These are phyloP conservation scores for Macroramphosus scolopax DNA, from an alignment of 2,797 vertebrate genomes.

Conservation along the genomic window DNA sequence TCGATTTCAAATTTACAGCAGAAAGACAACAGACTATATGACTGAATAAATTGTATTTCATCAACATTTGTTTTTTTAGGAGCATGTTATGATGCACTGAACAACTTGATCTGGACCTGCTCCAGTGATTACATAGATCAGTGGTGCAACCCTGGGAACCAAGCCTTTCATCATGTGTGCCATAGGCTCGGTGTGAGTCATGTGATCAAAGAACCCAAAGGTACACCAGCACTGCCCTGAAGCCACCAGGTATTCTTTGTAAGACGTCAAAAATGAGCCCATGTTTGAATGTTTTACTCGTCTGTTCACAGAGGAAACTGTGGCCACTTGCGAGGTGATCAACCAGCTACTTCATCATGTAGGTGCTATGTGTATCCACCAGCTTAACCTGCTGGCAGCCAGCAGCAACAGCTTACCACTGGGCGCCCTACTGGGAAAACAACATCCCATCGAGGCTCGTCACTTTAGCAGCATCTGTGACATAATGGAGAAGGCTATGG, in stretches of 20 bases:
- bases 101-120: constrained; percentile 98
- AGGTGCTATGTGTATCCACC: constrained; percentile 99
- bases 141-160: constrained; percentile 98
- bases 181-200: constrained; percentile 95
- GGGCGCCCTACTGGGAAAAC: constrained; percentile 89
- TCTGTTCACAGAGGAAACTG: constrained; percentile 83
- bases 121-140: constrained; percentile 99
- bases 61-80: constrained; percentile 67
- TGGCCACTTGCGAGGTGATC: constrained; percentile 92
- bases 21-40: too few species aligned
- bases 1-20: too few species aligned
- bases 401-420: constrained; percentile 89
- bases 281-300: constrained; percentile 3
- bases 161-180: constrained; percentile 98
- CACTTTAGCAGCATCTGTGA: constrained; percentile 98
- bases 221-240: constrained; percentile 59
- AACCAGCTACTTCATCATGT: constrained; percentile 97
- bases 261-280: background rate
- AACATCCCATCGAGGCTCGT: constrained; percentile 93
- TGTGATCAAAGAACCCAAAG: constrained; percentile 91
- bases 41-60: too few species aligned
- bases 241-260: constrained; percentile 1
- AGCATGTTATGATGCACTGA: constrained; percentile 94
- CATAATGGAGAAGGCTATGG: constrained; percentile 99
- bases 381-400: constrained; percentile 92